Base-by-base conservation (phyloP, 2,888 invertebrate species). In the Cosmia trapezina region DNA sequence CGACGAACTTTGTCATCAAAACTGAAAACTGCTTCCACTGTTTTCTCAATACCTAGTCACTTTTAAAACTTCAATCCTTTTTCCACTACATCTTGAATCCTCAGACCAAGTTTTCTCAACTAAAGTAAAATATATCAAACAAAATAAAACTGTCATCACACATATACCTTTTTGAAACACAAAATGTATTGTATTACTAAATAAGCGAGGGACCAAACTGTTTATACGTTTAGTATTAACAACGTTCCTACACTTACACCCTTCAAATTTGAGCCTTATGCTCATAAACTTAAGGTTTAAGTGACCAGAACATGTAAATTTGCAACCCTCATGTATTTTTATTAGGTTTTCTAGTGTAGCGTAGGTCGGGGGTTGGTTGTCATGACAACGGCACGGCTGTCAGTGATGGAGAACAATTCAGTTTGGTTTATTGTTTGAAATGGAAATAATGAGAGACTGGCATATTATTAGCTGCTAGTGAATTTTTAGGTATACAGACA, bases 141-240 rank as follows among this genome's bases (percentile, higher is more conserved):
- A 77, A 84, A 84, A 84, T 79, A 84, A 80, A 84, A 84, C 78
- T 83, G 83, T 87, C 84, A 78, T 80, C 82, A 78, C 54, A 75
- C 65, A 77, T 86, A 88, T 88, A 37, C 37, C 85, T 85, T 83
- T 86, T 88, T 83, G 83, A 85, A 86, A 88, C 81, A 84, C 82
- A 78, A 87, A 89, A 87, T 87, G 89, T 89, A 90, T 91, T 88
- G 87, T 88, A 90, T 92, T 92, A 90, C 92, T 91, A 90, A 91
- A 91, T 89, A 92, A 92, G 85, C 90, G 85, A 86, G 92, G 91
- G 91, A 81, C 86, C 89, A 63, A 63, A 88, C 87, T 90, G 90
- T 92, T 91, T 91, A 88, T 87, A 73, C 86, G 87, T 85, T 86
- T 78, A 87, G 68, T 68, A 71, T 70, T 76, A 81, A 71, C 75